phyloP scores from a whole-genome alignment of 2,888 invertebrate genomes.

The Metellina segmentata region DNA sequence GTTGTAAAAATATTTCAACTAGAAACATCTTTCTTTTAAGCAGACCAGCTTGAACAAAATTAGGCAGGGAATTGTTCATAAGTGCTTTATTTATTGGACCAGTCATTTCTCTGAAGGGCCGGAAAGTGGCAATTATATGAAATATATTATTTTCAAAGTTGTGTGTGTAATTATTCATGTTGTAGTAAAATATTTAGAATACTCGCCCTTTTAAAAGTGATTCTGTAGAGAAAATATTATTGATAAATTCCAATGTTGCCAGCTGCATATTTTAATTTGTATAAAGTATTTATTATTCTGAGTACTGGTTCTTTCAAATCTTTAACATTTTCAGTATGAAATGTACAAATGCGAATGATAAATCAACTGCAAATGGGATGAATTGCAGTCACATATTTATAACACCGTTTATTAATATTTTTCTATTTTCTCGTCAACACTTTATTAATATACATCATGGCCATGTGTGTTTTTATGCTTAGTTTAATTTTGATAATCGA shows the following conservation, averaged over 20 bases:
- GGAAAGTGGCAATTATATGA: slow-evolving; percentile 40
- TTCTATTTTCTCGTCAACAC: too few relatives aligned
- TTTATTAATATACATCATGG: too few relatives aligned
- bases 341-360: too few relatives aligned
- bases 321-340: too few relatives aligned
- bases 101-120: slow-evolving; percentile 65
- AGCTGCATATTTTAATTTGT: slow-evolving; percentile 76
- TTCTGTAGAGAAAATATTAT: slow-evolving; percentile 73
- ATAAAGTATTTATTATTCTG: slow-evolving; percentile 77
- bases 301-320: neutral
- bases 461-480: too few relatives aligned
- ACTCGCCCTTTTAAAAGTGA: slow-evolving; percentile 68
- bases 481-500: too few relatives aligned
- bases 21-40: slow-evolving; percentile 55
- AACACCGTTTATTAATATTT: too few relatives aligned
- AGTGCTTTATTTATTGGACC: slow-evolving; percentile 71
- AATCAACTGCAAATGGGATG: too few relatives aligned
- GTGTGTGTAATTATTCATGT: slow-evolving; percentile 43
- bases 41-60: slow-evolving; percentile 69
- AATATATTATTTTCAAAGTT: slow-evolving; percentile 58
- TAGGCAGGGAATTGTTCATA: slow-evolving; percentile 62
- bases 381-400: too few relatives aligned
- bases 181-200: slow-evolving; percentile 62
- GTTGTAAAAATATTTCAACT: slow-evolving; percentile 72
- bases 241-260: slow-evolving; percentile 74